phyloP scores from a whole-genome alignment of 2,113 vertebrate species.

The Pygathrix nemaeus region DNA sequence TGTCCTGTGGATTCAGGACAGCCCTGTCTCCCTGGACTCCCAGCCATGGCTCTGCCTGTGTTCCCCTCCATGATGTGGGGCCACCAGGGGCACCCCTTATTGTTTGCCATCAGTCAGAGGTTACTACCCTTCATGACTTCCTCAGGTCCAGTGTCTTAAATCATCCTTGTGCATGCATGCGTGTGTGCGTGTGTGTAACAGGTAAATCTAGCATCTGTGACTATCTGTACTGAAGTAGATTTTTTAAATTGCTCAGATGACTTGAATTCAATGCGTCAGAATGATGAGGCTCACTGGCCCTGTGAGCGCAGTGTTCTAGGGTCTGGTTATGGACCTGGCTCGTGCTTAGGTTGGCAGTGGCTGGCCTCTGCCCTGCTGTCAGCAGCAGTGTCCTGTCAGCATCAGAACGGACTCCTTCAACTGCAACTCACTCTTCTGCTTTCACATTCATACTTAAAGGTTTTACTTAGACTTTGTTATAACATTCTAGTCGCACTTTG shows the following conservation, averaged over 20 bases:
- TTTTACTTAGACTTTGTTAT: background rate
- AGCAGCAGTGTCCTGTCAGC: no score
- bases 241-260: background rate
- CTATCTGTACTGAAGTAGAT: background rate
- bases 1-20: background rate
- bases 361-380: background rate
- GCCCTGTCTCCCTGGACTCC: background rate
- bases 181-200: background rate
- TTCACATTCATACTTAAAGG: background rate
- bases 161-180: background rate
- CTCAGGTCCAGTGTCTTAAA: background rate
- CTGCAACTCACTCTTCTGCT: no score
- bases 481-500: background rate
- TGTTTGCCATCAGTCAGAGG: background rate
- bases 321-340: background rate
- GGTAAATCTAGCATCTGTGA: background rate
- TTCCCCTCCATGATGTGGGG: background rate
- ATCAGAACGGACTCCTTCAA: background rate
- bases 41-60: rapidly evolving
- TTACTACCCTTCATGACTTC: background rate
- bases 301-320: rapidly evolving
- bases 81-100: no score
- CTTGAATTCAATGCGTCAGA: background rate
- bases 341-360: rapidly evolving
- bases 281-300: rapidly evolving